Evolutionary conservation across 2,113 vertebrate species (phyloP).

Genomic region (Halcyon malimbica): DNA sequence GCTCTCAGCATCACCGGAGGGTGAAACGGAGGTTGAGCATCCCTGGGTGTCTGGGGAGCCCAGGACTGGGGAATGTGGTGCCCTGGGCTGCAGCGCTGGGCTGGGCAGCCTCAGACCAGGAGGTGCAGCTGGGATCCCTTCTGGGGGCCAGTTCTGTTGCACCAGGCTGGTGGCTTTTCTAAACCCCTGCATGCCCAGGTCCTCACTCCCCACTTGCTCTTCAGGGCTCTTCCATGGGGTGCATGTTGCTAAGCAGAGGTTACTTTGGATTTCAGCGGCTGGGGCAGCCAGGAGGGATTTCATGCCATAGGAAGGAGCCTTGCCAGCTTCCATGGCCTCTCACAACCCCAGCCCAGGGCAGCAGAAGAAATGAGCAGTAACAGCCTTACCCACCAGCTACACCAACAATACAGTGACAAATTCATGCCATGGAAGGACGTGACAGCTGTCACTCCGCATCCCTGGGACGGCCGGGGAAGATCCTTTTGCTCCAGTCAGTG

Average conservation of each 20-base stretch:
- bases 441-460: not conserved
- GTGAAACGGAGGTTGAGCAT: not conserved
- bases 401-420: rapidly evolving
- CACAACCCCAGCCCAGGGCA: not conserved
- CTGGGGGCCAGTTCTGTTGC: not conserved
- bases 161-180: not conserved
- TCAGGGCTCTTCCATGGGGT: not conserved
- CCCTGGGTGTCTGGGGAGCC: rapidly evolving
- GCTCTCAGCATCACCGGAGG: not conserved
- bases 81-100: not conserved
- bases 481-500: not conserved
- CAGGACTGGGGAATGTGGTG: not conserved
- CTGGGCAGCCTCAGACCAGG: not conserved
- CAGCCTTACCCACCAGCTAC: not conserved
- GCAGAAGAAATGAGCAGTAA: constrained; percentile 6
- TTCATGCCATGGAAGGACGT: not conserved
- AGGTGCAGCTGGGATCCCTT: not conserved
- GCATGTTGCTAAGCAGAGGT: not conserved
- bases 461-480: not conserved
- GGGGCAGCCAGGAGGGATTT: not conserved
- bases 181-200: not conserved
- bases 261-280: not conserved
- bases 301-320: not conserved
- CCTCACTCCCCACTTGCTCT: rapidly evolving
- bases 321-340: not conserved